These are phyloP conservation scores for Sialia sialis DNA, from an alignment of 2,113 vertebrate species.

Conservation along the genomic window DNA sequence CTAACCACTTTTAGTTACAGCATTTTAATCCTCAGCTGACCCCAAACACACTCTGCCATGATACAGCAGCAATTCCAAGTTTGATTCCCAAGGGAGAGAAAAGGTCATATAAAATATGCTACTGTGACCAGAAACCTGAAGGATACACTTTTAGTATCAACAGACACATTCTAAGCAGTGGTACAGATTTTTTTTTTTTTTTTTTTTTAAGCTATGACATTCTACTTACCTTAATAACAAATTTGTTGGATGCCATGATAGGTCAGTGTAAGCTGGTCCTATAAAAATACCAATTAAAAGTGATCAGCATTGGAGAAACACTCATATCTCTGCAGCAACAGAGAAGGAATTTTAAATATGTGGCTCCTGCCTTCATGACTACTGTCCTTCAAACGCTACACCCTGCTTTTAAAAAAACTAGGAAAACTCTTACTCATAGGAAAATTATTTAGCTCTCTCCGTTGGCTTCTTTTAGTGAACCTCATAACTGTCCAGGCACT, in stretches of 20 bases:
- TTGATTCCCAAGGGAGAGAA: background rate
- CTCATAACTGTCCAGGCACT: background rate
- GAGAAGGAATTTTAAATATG: background rate
- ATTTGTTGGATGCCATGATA: slow-evolving; percentile 70
- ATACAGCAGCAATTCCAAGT: background rate
- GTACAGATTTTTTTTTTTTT: background rate
- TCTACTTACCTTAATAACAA: slow-evolving; percentile 73
- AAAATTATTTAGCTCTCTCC: background rate
- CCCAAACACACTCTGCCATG: background rate
- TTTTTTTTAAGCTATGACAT: background rate
- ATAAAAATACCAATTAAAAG: slow-evolving; percentile 9
- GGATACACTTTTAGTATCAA: background rate
- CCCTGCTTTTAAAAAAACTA: background rate
- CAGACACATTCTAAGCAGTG: background rate
- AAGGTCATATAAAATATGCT: background rate
- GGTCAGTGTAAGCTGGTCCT: slow-evolving; percentile 26
- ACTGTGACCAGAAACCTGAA: background rate
- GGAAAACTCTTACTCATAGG: background rate
- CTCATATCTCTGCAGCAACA: background rate
- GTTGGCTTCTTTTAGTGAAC: background rate
- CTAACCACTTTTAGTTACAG: background rate
- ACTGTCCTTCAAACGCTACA: background rate
- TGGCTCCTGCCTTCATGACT: background rate
- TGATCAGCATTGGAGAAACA: background rate
- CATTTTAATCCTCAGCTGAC: background rate